Percentiles rank a stretch among this genome's conserved stretches.
Conservation (phyloP, 2,113 vertebrate species). For the Calyptommatus sinebrachiatus region DNA sequence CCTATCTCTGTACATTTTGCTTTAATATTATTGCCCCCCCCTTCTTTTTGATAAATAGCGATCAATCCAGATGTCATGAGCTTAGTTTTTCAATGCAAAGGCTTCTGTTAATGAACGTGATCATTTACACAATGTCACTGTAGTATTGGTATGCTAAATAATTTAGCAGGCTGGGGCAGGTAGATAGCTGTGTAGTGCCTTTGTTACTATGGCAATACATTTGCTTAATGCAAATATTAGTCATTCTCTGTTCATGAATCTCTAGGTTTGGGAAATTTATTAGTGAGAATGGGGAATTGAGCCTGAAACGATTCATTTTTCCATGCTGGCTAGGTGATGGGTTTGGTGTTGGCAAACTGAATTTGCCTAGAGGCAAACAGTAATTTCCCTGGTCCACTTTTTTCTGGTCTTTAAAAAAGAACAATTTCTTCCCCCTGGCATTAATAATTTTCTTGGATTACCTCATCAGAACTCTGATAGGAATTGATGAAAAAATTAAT, state of each 20-base stretch:
- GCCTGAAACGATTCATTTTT: slow-evolving; percentile 24
- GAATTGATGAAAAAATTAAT: background rate
- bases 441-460: background rate
- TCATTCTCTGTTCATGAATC: slow-evolving; percentile 60
- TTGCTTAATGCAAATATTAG: slow-evolving; percentile 72
- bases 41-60: slow-evolving; percentile 23
- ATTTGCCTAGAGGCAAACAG: slow-evolving; percentile 4
- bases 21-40: slow-evolving; percentile 11
- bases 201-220: slow-evolving; percentile 74
- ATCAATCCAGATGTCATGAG: slow-evolving; percentile 56
- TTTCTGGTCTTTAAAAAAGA: background rate
- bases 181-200: slow-evolving; percentile 62
- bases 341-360: background rate
- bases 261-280: slow-evolving; percentile 53
- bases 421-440: background rate
- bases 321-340: background rate
- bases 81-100: slow-evolving; percentile 54
- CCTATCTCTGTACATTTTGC: background rate
- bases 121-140: slow-evolving; percentile 67
- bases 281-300: slow-evolving; percentile 43
- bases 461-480: background rate
- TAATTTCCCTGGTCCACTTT: background rate
- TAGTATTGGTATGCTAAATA: slow-evolving; percentile 70
- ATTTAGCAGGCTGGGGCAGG: slow-evolving; percentile 70
- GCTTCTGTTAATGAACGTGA: slow-evolving; percentile 65